These are phyloP conservation scores for Drosophila testacea DNA, from an alignment of 2,888 invertebrate species.

Conservation along the genomic window DNA sequence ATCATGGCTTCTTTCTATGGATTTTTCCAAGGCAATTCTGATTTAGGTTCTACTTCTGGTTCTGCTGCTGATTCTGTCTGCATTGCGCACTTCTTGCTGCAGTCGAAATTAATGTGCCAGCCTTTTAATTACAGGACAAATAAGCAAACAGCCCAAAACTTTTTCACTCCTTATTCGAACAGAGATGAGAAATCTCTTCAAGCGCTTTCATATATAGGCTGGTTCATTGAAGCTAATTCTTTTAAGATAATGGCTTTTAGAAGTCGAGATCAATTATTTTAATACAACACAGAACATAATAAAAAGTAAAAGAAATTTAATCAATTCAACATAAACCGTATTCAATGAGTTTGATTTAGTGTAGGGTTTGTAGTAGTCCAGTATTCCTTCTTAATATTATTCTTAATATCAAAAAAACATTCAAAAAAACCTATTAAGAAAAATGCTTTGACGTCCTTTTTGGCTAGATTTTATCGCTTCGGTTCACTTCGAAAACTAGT, in stretches of 20 bases:
- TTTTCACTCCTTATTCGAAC: slow-evolving; percentile 45
- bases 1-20: slow-evolving; percentile 65
- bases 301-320: too few relatives aligned
- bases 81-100: slow-evolving; percentile 71
- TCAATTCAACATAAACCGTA: too few relatives aligned
- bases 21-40: slow-evolving; percentile 19
- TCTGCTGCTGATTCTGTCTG: slow-evolving; percentile 33
- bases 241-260: neutral
- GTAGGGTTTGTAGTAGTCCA: too few relatives aligned
- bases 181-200: slow-evolving; percentile 20
- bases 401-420: too few relatives aligned
- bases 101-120: slow-evolving; percentile 74
- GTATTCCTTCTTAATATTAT: too few relatives aligned
- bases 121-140: slow-evolving; percentile 77
- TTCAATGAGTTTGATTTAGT: too few relatives aligned
- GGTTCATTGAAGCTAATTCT: neutral
- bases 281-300: too few relatives aligned
- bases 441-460: neutral
- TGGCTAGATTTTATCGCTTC: neutral
- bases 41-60: slow-evolving; percentile 8
- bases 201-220: slow-evolving; percentile 2
- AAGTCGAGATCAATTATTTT: neutral
- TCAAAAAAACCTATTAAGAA: too few relatives aligned
- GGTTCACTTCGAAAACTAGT: neutral
- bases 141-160: slow-evolving; percentile 71